Evolutionary conservation across 2,113 vertebrate genomes (phyloP).

Genomic region (Sceloporus tristichus): DNA sequence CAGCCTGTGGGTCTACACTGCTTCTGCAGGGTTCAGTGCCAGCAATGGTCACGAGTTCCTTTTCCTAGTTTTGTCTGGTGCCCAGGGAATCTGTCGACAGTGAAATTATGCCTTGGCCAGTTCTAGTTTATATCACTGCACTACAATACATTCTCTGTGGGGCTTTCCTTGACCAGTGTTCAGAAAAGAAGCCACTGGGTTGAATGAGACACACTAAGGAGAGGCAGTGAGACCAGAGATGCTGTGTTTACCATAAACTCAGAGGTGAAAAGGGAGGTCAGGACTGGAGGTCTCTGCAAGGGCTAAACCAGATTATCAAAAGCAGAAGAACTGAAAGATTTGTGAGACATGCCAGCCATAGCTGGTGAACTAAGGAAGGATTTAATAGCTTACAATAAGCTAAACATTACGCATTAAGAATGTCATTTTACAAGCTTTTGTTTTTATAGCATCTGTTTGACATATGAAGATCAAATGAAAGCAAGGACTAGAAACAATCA

Average conservation of each 20-base stretch:
- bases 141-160: too few species aligned
- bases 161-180: neutral
- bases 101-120: too few species aligned
- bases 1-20: too few species aligned
- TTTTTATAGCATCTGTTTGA: neutral
- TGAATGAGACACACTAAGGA: neutral
- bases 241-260: neutral
- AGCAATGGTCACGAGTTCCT: too few species aligned
- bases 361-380: neutral
- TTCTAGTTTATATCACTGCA: too few species aligned
- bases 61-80: too few species aligned
- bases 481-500: neutral
- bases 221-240: neutral
- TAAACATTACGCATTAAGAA: neutral
- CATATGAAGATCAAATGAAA: slow-evolving; percentile 6
- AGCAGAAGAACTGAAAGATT: neutral
- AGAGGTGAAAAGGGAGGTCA: neutral
- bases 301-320: neutral
- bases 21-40: too few species aligned
- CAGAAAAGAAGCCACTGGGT: neutral
- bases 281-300: neutral
- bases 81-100: too few species aligned
- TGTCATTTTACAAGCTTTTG: neutral
- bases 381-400: neutral
- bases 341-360: neutral